Percentiles rank a stretch among this genome's conserved stretches.
phyloP scores from a whole-genome alignment of 2,797 vertebrate genomes.

The Leptoclinus maculatus region DNA sequence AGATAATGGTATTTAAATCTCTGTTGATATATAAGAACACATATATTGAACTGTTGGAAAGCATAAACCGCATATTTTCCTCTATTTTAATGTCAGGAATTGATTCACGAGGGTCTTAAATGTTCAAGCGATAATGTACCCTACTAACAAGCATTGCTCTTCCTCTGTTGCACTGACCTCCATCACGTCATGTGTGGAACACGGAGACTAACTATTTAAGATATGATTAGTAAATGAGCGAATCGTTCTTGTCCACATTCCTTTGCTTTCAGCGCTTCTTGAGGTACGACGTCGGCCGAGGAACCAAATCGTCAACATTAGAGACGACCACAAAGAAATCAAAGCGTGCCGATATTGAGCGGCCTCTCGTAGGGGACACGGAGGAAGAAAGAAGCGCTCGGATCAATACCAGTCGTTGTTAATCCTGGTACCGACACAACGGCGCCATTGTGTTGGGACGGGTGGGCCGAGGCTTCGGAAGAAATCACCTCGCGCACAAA shows the following conservation, averaged over 20 bases:
- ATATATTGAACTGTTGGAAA: neutral
- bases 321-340: conserved; percentile 67
- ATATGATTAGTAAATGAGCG: neutral
- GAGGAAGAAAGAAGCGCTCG: conserved; percentile 60
- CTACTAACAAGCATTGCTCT: neutral
- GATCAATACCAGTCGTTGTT: conserved; percentile 74
- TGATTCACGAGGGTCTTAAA: neutral
- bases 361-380: conserved; percentile 59
- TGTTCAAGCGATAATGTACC: neutral
- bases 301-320: conserved; percentile 30
- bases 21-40: too few relatives aligned
- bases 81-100: neutral
- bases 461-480: conserved; percentile 32
- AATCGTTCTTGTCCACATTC: neutral
- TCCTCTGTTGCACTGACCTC: neutral
- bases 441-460: conserved; percentile 61
- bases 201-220: neutral
- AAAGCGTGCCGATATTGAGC: conserved; percentile 73
- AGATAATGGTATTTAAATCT: conserved; percentile 8
- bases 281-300: neutral
- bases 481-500: conserved; percentile 51
- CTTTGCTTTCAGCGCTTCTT: neutral
- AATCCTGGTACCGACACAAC: conserved; percentile 73
- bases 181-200: neutral
- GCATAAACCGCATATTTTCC: neutral